Base-by-base conservation (phyloP, 1,140 invertebrate species). In the Doryteuthis pealeii region DNA sequence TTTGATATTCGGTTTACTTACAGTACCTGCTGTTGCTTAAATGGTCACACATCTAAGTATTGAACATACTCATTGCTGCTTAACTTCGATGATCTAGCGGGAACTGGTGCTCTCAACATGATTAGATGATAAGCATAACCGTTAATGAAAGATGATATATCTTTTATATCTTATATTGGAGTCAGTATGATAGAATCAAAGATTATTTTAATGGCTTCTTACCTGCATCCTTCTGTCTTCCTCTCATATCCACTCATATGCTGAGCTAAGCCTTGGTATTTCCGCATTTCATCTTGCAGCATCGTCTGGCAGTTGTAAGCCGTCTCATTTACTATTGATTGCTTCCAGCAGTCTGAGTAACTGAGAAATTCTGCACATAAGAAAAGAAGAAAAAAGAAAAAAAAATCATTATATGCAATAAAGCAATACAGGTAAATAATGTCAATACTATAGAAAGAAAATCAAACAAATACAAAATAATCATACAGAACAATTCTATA, bases 291-390 rank as follows among this genome's bases (percentile, higher is more conserved):
- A 62, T 62, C 54, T 62, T 62, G 54, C 26, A 62, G 5, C 54
- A 62, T 62, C 1, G 54, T 22, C 18, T 62, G 54, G 54, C 54
- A 62, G 26, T 28, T 28, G 26, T 62, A 62, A 28, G 54, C 54
- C 18, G 54, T 62, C 54, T 62, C 54, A 22, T 62, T 62, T 62
- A 62, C 54, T 62, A 62, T 62, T 12, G 54, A n/a, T 28, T 62
- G 54, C 26, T 62, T 62, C 54, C 54, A 62, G 26, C 54, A 62
- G 54, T 62, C 54, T 62, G 54, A 62, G 54, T 62, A 62, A 62
- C 54, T 62, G 10, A 62, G 26, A 62, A 62, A 62, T 62, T 62
- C 54, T 62, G 6, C 54, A 62, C 10, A 28, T 8, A 5, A 18
- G 10, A 28, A 62, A 62, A 62, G 26, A 62, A 12, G 18, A 22